A percentile compares a stretch with the other conserved stretches of the same genome.
phyloP scores from a whole-genome alignment of 2,797 vertebrate species.

The Macropodus opercularis region DNA sequence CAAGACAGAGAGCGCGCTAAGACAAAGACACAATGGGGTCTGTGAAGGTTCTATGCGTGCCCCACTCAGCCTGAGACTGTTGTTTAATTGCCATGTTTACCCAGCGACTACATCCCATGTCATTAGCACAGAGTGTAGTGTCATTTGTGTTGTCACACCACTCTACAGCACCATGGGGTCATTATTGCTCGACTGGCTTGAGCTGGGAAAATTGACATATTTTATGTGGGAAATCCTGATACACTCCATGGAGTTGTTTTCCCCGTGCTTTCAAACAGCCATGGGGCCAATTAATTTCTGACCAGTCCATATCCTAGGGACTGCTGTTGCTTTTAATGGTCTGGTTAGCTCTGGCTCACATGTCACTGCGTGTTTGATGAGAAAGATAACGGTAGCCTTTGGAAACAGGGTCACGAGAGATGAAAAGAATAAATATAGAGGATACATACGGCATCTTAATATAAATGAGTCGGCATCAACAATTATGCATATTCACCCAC shows the following conservation, averaged over 20 bases:
- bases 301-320: conserved; percentile 76
- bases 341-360: conserved; percentile 70
- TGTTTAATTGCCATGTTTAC: conserved; percentile 86
- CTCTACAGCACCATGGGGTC: conserved; percentile 79
- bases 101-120: conserved; percentile 81
- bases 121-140: conserved; percentile 83
- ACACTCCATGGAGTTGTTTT: conserved; percentile 79
- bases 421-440: conserved; percentile 1
- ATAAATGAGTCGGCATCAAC: background rate
- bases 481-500: background rate
- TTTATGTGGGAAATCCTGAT: conserved; percentile 80
- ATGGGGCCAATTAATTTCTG: conserved; percentile 82
- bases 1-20: conserved; percentile 55
- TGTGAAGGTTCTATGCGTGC: conserved; percentile 77
- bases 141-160: conserved; percentile 83
- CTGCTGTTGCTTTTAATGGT: conserved; percentile 79
- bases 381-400: conserved; percentile 68
- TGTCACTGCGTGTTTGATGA: conserved; percentile 77
- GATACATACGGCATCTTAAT: background rate
- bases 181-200: conserved; percentile 80
- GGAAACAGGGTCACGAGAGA: conserved; percentile 42
- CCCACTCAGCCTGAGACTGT: conserved; percentile 78
- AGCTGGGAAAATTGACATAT: conserved; percentile 81
- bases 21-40: conserved; percentile 81
- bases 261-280: conserved; percentile 75